Conservation (phyloP, 2,797 vertebrate genomes). For the Lacerta viridis region DNA sequence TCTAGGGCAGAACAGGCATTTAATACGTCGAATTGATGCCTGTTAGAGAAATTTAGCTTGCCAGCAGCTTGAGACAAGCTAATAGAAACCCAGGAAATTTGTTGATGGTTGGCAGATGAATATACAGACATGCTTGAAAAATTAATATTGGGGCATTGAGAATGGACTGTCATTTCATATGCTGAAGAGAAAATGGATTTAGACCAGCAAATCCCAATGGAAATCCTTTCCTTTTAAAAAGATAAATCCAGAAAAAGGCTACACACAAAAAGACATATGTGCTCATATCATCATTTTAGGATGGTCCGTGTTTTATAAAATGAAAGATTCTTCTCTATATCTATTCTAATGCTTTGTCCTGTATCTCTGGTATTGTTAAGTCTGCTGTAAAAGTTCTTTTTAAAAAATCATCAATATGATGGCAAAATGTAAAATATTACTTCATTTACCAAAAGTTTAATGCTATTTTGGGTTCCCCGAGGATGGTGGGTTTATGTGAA, state of each 20-base stretch:
- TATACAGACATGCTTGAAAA: slow-evolving; percentile 75
- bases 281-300: slow-evolving; percentile 32
- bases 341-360: not conserved
- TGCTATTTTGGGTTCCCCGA: slow-evolving; percentile 27
- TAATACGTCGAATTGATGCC: slow-evolving; percentile 81
- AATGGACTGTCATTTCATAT: slow-evolving; percentile 78
- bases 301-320: slow-evolving; percentile 46
- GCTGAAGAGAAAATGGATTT: slow-evolving; percentile 74
- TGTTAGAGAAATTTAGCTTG: slow-evolving; percentile 82
- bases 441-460: slow-evolving; percentile 51
- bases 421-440: slow-evolving; percentile 48
- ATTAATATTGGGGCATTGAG: slow-evolving; percentile 77
- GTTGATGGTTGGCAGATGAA: slow-evolving; percentile 76
- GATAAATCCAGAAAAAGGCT: slow-evolving; percentile 61
- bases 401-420: not conserved
- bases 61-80: slow-evolving; percentile 79
- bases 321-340: slow-evolving; percentile 8
- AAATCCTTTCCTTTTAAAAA: slow-evolving; percentile 64
- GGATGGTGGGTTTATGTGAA: not conserved
- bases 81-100: slow-evolving; percentile 81
- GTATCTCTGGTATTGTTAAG: not conserved
- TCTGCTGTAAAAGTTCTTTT: too few species aligned
- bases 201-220: slow-evolving; percentile 71
- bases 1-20: slow-evolving; percentile 81
- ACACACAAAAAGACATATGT: slow-evolving; percentile 41